A percentile compares a stretch with the other conserved stretches of the same genome.
phyloP scores from a whole-genome alignment of 2,113 vertebrate species.

The Columba janthina region DNA sequence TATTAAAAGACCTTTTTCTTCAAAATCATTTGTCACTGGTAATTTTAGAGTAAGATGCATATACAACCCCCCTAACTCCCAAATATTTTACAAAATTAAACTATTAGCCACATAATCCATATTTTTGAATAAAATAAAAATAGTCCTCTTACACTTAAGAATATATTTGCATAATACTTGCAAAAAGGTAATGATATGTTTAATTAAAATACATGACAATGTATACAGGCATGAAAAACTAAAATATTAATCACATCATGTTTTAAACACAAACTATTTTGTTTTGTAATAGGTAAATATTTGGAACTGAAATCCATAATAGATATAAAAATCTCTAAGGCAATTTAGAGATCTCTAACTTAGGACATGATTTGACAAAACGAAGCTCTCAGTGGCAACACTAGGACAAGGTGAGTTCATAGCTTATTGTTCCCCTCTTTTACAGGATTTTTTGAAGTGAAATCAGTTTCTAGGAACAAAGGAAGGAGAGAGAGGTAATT shows the following conservation, averaged over 20 bases:
- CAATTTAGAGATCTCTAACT: neutral
- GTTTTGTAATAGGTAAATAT: neutral
- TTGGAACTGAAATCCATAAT: neutral
- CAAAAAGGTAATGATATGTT: neutral
- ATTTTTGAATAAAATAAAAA: neutral
- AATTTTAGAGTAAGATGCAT: neutral
- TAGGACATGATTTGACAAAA: neutral
- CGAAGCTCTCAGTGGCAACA: neutral
- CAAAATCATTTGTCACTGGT: neutral
- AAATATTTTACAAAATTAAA: neutral
- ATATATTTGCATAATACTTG: neutral
- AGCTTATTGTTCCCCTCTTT: neutral
- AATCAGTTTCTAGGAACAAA: neutral
- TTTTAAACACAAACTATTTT: neutral
- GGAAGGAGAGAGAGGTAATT: neutral
- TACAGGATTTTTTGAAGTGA: neutral
- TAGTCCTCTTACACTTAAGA: neutral
- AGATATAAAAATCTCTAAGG: neutral
- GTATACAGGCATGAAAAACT: neutral
- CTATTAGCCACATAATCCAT: neutral
- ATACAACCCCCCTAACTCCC: neutral
- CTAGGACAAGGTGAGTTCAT: neutral
- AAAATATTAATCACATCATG: neutral
- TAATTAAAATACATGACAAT: neutral
- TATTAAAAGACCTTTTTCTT: neutral